Evolutionary conservation across 2,888 invertebrate genomes (phyloP), one percentile per base, ranked within the genome.

Genomic region (Colostygia pectinataria): DNA sequence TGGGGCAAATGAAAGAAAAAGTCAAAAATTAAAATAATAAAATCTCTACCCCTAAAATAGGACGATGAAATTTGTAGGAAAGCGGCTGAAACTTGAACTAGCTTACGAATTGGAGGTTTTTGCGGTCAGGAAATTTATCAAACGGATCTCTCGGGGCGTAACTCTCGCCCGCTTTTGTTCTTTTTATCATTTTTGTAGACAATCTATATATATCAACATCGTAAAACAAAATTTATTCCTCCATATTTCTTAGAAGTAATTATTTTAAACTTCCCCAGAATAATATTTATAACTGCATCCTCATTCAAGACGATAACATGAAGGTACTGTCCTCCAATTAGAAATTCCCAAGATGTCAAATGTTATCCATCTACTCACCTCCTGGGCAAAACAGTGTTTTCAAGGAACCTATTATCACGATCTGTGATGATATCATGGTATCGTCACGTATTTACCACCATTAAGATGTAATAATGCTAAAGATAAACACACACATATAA

Each of bases 331-430:
- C 36, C 10, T 38, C 28, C 33, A 45, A 27, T 40, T 23, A 29
- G 48, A 37, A 42, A 48, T 42, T 48, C 37, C 48, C 48, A 37
- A 33, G 25, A 32, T 38, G 5, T n/a, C 31, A 38, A 50, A 44
- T 23, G 39, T 27, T 36, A 48, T 36, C 42, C 42, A 40, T 36
- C 33, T 36, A 41, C 27, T 28, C 27, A 41, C 13, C 45, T 48
- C 40, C 48, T 41, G 38, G 25, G 37, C 39, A 27, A 34, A 24
- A 25, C 27, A 20, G 39, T 51, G 39, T 48, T 60, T n/a, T 60
- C 59, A 55, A 57, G 49, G 55, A 60, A 57, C 32, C 44, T 43
- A 60, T 57, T 56, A 60, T 57, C 53, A 53, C 55, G 53, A 55
- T 37, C 43, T 25, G n/a, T 38, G 59, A 49, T 59, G 53, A 58